Base-by-base conservation (phyloP, 92 coral and sea anemone species). In the Porites evermanni region DNA sequence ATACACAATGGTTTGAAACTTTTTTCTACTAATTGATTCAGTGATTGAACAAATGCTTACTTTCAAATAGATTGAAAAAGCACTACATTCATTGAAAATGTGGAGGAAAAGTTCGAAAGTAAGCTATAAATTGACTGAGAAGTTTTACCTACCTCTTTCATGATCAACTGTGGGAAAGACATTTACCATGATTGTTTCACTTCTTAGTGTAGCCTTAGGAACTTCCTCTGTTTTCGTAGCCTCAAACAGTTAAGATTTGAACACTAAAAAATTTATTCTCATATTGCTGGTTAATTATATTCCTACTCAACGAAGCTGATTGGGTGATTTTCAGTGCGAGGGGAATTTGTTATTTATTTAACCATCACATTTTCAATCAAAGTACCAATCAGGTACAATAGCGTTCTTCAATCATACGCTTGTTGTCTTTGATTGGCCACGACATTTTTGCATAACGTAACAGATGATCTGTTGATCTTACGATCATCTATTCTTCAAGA, bases 1-100 rank as follows among this genome's bases (percentile, higher is more conserved):
- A 91, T 97, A 52, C 85, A 78, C 89, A 90, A 91, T 52, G 99
- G 99, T 91, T 79, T 59, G 89, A 24, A 75, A 12, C 13, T 71
- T 8, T 53, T 53, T 68, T 61, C 12, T 16, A 23, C 60, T 38
- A 19, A 17, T 60, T n/a, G 51, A 2, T n/a, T 59, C 64, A 73
- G 24, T 60, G 24, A 50, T 59, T n/a, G 51, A 18, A 18, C 54
- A 16, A 51, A 79, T 4, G 52, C 26, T 73, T 63, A 9, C 84
- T 23, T 75, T 16, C 50, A 61, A 26, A 84, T 66, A 38, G 47
- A 4, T 38, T 4, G 47, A 38, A 38, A 84, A 59, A 77, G 56
- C 19, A 84, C 16, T 16, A 12, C 72, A 8, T 47, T 23, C 72
- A 4, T 47, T 23, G 44, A 68, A 71, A 85, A 69, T 50, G 61